A percentile compares a stretch with the other conserved stretches of the same genome.
These are phyloP conservation scores for Trachops cirrhosus DNA, from an alignment of 2,797 vertebrate species.

Conservation along the genomic window DNA sequence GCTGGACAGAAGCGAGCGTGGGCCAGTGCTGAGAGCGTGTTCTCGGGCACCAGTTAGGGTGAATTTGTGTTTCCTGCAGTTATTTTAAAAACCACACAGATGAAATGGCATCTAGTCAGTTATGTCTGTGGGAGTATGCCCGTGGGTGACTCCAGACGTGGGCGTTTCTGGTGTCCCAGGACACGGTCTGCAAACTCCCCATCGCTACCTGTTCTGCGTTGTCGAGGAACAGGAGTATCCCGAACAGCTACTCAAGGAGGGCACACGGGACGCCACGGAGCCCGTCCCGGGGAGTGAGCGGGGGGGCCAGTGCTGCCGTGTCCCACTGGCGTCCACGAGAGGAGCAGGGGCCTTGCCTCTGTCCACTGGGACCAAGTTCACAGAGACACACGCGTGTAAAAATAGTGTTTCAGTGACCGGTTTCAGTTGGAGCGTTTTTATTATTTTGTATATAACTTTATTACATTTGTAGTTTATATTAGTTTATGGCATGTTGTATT, in stretches of 20 bases:
- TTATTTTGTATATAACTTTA: neutral
- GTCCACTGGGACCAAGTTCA: neutral
- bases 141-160: neutral
- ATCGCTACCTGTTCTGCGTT: neutral
- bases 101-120: neutral
- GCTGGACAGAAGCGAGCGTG: neutral
- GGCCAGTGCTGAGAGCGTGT: neutral
- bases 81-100: neutral
- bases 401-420: neutral
- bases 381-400: neutral
- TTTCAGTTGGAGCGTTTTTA: neutral
- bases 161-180: neutral
- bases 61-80: neutral
- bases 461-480: neutral
- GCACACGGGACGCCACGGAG: too few relatives aligned
- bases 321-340: too few relatives aligned
- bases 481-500: neutral
- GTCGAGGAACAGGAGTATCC: neutral
- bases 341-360: neutral
- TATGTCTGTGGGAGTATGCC: neutral
- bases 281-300: neutral
- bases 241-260: neutral
- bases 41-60: neutral
- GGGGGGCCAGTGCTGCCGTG: neutral
- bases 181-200: too few relatives aligned